Percentiles rank a stretch among this genome's conserved stretches.
These are phyloP conservation scores for Argya squamiceps DNA, from an alignment of 2,797 vertebrate species.

Conservation along the genomic window DNA sequence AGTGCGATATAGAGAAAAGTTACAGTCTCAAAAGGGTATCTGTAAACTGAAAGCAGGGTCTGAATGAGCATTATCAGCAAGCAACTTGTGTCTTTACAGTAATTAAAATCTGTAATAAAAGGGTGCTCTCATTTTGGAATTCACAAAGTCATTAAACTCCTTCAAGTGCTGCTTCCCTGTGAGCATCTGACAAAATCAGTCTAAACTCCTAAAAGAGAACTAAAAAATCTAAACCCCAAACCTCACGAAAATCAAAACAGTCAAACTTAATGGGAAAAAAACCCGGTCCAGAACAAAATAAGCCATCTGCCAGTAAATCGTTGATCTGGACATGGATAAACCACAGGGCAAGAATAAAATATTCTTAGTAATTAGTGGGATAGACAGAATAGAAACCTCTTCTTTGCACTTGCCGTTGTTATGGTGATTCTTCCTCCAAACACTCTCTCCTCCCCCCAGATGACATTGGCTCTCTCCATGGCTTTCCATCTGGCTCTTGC, in stretches of 20 bases:
- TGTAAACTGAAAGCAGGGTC: background rate
- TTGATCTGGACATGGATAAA: slow-evolving; percentile 43
- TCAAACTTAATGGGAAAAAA: background rate
- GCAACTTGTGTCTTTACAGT: background rate
- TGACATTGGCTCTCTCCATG: slow-evolving; percentile 23
- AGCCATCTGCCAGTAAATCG: slow-evolving; percentile 63
- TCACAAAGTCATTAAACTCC: background rate
- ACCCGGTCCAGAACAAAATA: background rate
- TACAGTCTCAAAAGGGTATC: background rate
- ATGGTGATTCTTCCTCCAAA: slow-evolving; percentile 67
- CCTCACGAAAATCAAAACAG: background rate
- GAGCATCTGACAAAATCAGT: background rate
- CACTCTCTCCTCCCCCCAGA: background rate
- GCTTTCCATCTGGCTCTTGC: slow-evolving; percentile 74
- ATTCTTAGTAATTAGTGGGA: slow-evolving; percentile 62
- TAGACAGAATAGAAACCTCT: slow-evolving; percentile 62
- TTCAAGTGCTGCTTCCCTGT: background rate
- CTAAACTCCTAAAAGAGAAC: background rate
- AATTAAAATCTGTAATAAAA: slow-evolving; percentile 1
- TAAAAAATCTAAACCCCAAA: background rate
- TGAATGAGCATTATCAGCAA: background rate
- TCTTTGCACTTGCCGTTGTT: slow-evolving; percentile 66
- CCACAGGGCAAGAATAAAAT: slow-evolving; percentile 45
- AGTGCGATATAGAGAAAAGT: background rate
- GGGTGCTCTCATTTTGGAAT: background rate